Evolutionary conservation across 1,140 invertebrate species (phyloP).

Genomic region (Pachyrhynchus sulphureomaculatus): DNA sequence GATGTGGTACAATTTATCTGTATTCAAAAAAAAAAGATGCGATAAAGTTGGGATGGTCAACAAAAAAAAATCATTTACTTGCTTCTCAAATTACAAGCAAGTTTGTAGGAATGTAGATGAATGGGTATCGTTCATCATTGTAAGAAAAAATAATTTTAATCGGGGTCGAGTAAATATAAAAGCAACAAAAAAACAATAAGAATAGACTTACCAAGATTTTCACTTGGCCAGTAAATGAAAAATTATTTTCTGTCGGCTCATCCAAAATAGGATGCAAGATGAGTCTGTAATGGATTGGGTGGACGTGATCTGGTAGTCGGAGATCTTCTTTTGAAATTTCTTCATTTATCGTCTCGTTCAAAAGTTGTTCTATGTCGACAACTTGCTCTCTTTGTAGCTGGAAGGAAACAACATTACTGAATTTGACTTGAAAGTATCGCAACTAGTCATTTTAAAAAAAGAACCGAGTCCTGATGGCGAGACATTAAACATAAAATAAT

Average conservation of each 20-base stretch:
- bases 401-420: constrained; percentile 11
- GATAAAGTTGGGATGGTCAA: no score
- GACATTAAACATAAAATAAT: neutral
- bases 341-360: constrained; percentile 44
- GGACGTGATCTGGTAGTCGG: constrained; percentile 36
- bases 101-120: no score
- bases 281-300: constrained; percentile 39
- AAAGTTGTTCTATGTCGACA: constrained; percentile 43
- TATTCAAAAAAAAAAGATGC: no score
- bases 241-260: constrained; percentile 37
- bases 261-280: constrained; percentile 42
- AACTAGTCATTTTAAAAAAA: neutral
- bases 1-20: constrained; percentile 32
- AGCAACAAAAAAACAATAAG: neutral
- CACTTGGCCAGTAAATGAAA: constrained; percentile 42
- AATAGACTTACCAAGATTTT: constrained; percentile 33
- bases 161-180: no score
- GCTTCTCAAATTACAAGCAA: no score
- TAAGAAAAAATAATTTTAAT: no score
- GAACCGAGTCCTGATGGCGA: neutral
- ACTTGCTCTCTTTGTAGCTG: constrained; percentile 32
- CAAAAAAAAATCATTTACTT: no score
- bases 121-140: no score
- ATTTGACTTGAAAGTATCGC: neutral
- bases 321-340: constrained; percentile 34